Evolutionary conservation across 2,888 invertebrate species (phyloP).

Genomic region (Drosophila paranaensis): DNA sequence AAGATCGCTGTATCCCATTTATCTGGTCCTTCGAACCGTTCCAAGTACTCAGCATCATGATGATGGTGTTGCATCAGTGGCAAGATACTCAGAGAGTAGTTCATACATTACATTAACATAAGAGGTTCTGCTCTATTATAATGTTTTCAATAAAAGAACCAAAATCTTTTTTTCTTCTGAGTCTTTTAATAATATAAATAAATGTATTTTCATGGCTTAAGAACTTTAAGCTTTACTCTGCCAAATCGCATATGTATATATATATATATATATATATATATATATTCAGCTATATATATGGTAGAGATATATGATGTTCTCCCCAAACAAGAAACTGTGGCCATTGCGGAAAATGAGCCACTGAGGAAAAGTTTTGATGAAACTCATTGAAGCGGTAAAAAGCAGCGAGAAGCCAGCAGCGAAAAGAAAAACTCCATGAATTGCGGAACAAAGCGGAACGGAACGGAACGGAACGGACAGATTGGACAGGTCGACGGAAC

Average conservation of each 20-base stretch:
- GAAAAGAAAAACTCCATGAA: conserved; percentile 32
- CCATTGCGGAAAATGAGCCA: conserved; percentile 16
- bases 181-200: too few species aligned
- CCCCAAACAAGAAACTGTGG: conserved; percentile 41
- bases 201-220: too few species aligned
- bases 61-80: too few species aligned
- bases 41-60: too few species aligned
- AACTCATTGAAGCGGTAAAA: conserved; percentile 47
- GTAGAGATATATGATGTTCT: background rate
- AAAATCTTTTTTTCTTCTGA: too few species aligned
- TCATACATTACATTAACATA: too few species aligned
- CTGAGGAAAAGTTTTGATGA: conserved; percentile 46
- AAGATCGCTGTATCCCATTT: too few species aligned
- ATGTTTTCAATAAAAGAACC: too few species aligned
- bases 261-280: background rate
- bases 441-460: conserved; percentile 2
- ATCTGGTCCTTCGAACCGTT: too few species aligned
- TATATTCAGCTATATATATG: background rate
- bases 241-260: background rate
- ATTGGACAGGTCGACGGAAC: conserved; percentile 22
- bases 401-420: conserved; percentile 27
- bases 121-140: too few species aligned
- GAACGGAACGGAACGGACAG: conserved; percentile 17
- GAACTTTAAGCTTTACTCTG: too few species aligned
- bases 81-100: too few species aligned